These are phyloP conservation scores for Stegophylla sp. DNA, from an alignment of 2,888 invertebrate genomes.

Conservation along the genomic window DNA sequence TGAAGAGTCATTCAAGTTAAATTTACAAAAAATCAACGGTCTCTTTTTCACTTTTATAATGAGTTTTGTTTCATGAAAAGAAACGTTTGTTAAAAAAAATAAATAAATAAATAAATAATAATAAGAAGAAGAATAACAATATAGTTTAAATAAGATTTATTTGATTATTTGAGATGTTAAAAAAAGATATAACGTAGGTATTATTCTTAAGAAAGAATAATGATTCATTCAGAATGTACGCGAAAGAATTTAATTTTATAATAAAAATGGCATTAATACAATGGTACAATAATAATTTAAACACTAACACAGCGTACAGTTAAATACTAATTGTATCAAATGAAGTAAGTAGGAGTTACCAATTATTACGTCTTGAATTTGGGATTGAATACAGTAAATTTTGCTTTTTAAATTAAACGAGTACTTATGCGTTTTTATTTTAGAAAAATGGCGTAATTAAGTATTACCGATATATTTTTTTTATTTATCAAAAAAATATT, in stretches of 20 bases:
- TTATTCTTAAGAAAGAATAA: neutral
- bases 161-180: slow-evolving; percentile 7
- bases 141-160: slow-evolving; percentile 42
- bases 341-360: neutral
- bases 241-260: neutral
- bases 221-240: neutral
- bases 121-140: neutral
- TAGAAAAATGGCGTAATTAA: no score
- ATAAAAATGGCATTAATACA: no score
- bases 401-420: no score
- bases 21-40: slow-evolving; percentile 32
- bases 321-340: neutral
- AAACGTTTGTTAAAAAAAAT: slow-evolving; percentile 9
- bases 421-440: no score
- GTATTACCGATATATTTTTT: no score
- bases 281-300: neutral
- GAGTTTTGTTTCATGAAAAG: slow-evolving; percentile 38
- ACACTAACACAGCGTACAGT: neutral
- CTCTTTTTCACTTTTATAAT: neutral
- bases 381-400: no score
- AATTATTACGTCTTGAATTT: neutral
- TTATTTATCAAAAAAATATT: no score
- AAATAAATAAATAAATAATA: no score
- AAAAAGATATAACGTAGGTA: slow-evolving; percentile 23
- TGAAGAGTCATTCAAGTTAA: neutral